Conservation (phyloP, 1,140 invertebrate species). For the Macrosteles quadrilineatus region DNA sequence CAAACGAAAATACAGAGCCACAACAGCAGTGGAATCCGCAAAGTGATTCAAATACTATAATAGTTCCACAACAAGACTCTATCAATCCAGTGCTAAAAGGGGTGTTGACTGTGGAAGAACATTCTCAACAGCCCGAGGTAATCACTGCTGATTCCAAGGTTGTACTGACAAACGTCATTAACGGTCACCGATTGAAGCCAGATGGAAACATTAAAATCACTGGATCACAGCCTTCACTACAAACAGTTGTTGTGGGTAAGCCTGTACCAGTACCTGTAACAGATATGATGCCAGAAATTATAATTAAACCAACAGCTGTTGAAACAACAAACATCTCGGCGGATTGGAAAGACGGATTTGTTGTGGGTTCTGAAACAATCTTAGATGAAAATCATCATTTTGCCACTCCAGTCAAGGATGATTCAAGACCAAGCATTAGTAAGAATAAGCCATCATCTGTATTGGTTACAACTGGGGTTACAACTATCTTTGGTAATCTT, state of each 20-base stretch:
- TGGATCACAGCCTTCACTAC: slow-evolving; percentile 29
- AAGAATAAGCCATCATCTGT: slow-evolving; percentile 14
- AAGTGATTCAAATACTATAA: slow-evolving; percentile 32
- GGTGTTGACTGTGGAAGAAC: slow-evolving; percentile 38
- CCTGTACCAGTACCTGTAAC: slow-evolving; percentile 38
- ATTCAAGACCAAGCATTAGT: not conserved
- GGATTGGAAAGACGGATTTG: slow-evolving; percentile 26
- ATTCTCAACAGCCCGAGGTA: slow-evolving; percentile 42
- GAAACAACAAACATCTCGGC: slow-evolving; percentile 3
- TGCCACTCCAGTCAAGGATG: not conserved
- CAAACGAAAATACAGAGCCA: slow-evolving; percentile 16
- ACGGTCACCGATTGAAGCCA: slow-evolving; percentile 32
- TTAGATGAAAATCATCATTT: slow-evolving; percentile 2
- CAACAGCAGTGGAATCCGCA: slow-evolving; percentile 3
- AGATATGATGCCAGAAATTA: slow-evolving; percentile 25
- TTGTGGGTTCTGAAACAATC: slow-evolving; percentile 40
- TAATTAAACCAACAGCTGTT: slow-evolving; percentile 32
- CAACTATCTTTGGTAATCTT: slow-evolving; percentile 34
- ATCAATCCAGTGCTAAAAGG: slow-evolving; percentile 39
- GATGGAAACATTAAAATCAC: slow-evolving; percentile 18
- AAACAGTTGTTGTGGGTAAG: slow-evolving; percentile 40
- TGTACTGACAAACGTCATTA: slow-evolving; percentile 36
- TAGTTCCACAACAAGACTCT: slow-evolving; percentile 28
- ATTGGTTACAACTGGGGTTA: slow-evolving; percentile 33
- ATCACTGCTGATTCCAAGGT: slow-evolving; percentile 43